Conservation (phyloP, 2,797 vertebrate genomes). For the Hemibagrus guttatus region DNA sequence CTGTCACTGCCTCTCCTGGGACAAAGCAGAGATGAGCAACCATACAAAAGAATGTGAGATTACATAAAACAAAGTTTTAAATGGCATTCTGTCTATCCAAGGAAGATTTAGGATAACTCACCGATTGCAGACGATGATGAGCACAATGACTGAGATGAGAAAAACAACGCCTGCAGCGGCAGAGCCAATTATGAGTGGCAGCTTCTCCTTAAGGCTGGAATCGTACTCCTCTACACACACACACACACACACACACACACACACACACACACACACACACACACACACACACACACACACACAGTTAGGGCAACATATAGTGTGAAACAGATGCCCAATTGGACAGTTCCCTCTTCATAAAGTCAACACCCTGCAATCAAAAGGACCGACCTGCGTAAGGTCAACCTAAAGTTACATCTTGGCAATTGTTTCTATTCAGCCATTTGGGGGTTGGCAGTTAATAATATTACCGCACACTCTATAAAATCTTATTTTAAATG, state of each 20-base stretch:
- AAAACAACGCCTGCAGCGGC: conserved; percentile 88
- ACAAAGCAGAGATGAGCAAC: conserved; percentile 27
- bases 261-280: conserved; percentile 39
- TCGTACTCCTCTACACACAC: conserved; percentile 85
- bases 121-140: conserved; percentile 90
- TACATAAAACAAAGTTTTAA: neutral
- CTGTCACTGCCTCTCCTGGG: conserved; percentile 89
- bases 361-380: conserved; percentile 13
- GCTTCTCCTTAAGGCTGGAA: conserved; percentile 91
- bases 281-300: conserved; percentile 39
- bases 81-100: neutral
- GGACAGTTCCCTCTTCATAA: conserved; percentile 15
- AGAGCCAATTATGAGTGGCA: conserved; percentile 93
- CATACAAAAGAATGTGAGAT: neutral
- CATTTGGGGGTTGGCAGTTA: conserved; percentile 33
- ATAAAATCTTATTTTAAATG: conserved; percentile 32
- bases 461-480: conserved; percentile 24
- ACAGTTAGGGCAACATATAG: neutral
- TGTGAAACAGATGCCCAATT: neutral
- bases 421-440: conserved; percentile 10
- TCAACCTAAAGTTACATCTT: conserved; percentile 7
- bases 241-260: conserved; percentile 24
- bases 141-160: conserved; percentile 87
- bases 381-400: conserved; percentile 3
- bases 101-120: conserved; percentile 61